Percentiles rank a stretch among this genome's conserved stretches.
phyloP scores from a whole-genome alignment of 2,113 vertebrate species.

The Aegotheles bennettii region DNA sequence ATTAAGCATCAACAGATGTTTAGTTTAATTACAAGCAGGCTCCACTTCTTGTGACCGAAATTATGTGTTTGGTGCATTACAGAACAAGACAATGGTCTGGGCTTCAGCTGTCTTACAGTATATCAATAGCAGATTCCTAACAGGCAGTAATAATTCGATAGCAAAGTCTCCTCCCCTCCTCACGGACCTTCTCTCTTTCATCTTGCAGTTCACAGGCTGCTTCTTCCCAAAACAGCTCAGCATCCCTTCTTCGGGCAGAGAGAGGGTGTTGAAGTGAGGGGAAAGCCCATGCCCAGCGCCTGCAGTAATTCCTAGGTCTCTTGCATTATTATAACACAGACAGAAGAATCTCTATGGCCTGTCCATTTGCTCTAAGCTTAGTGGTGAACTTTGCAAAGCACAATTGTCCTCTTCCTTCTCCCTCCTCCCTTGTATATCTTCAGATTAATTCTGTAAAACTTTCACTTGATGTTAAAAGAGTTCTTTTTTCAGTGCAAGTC shows the following conservation, averaged over 20 bases:
- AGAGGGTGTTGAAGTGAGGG: neutral
- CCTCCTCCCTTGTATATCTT: neutral
- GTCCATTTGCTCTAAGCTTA: neutral
- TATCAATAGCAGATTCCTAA: neutral
- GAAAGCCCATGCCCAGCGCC: neutral
- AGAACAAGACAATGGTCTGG: neutral
- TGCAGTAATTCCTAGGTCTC: neutral
- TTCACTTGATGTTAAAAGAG: neutral
- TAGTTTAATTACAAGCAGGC: slow-evolving; percentile 53
- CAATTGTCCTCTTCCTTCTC: neutral
- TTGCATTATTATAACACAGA: neutral
- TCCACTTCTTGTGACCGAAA: slow-evolving; percentile 16
- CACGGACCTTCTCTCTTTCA: neutral
- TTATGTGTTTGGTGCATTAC: slow-evolving; percentile 12
- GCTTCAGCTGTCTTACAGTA: neutral
- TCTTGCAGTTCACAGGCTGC: neutral
- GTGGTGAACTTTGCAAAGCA: neutral
- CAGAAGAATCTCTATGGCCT: neutral
- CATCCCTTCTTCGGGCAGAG: neutral
- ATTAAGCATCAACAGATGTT: slow-evolving; percentile 50
- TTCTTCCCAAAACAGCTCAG: neutral
- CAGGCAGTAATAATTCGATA: neutral
- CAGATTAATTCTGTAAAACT: neutral
- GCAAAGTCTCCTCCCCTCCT: neutral
- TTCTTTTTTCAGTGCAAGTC: neutral